Percentiles rank a stretch among this genome's conserved stretches.
phyloP scores from a whole-genome alignment of 2,113 vertebrate species.

The Aptenodytes patagonicus region DNA sequence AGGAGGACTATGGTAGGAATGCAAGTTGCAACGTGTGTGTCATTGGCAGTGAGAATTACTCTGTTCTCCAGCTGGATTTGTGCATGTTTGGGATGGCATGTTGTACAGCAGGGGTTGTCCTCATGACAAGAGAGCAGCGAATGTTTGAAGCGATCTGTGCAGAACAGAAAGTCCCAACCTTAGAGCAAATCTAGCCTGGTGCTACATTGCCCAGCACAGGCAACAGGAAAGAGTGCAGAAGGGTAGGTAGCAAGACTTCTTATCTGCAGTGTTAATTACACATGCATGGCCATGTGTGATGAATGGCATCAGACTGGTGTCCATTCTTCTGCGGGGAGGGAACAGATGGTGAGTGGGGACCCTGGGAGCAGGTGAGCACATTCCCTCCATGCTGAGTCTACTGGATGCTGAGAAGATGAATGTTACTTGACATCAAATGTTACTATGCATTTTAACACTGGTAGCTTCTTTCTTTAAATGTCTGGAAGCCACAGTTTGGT shows the following conservation, averaged over 20 bases:
- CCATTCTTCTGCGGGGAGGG: rapidly evolving
- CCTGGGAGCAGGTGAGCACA: not conserved
- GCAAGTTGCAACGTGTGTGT: not conserved
- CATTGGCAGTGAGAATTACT: not conserved
- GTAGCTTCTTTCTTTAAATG: not conserved
- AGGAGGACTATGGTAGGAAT: not conserved
- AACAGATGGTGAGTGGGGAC: not conserved
- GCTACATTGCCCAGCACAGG: not conserved
- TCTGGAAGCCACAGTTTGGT: not conserved
- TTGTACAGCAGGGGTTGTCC: not conserved
- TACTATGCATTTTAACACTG: not conserved
- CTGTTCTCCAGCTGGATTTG: not conserved
- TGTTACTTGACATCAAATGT: not conserved
- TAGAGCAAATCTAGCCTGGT: not conserved
- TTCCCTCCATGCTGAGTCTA: not conserved
- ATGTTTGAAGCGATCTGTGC: not conserved
- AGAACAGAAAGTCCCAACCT: not conserved
- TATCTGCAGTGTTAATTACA: not conserved
- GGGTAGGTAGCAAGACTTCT: not conserved
- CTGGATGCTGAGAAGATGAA: not conserved
- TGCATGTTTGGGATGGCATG: not conserved
- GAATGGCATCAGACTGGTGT: not conserved
- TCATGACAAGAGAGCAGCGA: not conserved
- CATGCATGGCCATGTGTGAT: not conserved
- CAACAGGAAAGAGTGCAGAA: not conserved